A percentile compares a stretch with the other conserved stretches of the same genome.
Conservation (phyloP, 2,113 vertebrate species). For the Atlantisia rogersi region DNA sequence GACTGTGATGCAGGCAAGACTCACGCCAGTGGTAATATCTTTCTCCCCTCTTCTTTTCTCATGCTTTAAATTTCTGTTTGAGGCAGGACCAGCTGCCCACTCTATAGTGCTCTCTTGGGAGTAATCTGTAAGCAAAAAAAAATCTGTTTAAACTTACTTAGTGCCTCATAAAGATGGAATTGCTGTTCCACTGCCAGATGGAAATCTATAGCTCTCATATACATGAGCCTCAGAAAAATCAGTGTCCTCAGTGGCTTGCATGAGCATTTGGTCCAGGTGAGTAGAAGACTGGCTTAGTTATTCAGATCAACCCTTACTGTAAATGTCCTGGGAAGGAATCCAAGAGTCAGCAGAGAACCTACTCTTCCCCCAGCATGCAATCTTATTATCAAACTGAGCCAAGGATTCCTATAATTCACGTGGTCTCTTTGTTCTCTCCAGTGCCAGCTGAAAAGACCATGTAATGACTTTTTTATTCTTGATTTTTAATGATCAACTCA, state of each 20-base stretch:
- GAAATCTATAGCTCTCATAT: conserved; percentile 16
- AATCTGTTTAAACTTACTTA: conserved; percentile 54
- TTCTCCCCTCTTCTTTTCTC: not conserved
- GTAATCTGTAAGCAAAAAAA: conserved; percentile 30
- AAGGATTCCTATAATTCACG: not conserved
- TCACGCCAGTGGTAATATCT: not conserved
- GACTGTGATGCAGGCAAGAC: not conserved
- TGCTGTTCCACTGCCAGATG: conserved; percentile 20
- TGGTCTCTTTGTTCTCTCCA: not conserved
- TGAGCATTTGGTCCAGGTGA: not conserved
- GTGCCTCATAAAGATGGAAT: conserved; percentile 49
- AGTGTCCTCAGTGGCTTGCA: not conserved
- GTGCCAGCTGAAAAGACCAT: not conserved
- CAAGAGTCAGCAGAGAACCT: not conserved
- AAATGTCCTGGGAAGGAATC: not conserved
- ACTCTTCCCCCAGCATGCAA: not conserved
- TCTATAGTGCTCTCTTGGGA: conserved; percentile 28
- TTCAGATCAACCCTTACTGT: not conserved
- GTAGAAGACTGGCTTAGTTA: not conserved
- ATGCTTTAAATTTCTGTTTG: conserved; percentile 4
- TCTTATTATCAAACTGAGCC: not conserved
- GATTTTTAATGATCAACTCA: not conserved
- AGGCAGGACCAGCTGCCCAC: conserved; percentile 1
- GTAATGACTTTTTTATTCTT: not conserved
- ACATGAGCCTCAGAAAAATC: not conserved